phyloP scores from a whole-genome alignment of 1,140 invertebrate species.

The Cecropterus lyciades region DNA sequence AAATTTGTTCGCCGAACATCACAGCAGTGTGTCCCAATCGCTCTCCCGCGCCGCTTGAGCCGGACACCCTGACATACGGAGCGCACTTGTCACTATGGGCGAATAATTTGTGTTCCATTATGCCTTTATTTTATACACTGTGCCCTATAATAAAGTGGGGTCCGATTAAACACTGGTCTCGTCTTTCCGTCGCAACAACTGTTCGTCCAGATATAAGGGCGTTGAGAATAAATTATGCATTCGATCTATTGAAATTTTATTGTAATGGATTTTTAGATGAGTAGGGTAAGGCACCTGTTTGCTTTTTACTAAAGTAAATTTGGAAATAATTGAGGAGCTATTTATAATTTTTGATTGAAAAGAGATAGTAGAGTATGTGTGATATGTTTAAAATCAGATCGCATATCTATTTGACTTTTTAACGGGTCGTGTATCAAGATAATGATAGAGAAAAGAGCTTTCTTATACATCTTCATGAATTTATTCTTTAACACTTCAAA shows the following conservation, averaged over 20 bases:
- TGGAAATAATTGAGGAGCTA: constrained; percentile 10
- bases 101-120: constrained; percentile 82
- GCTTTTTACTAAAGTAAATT: constrained; percentile 35
- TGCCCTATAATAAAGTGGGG: constrained; percentile 70
- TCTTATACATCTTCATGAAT: too few relatives aligned
- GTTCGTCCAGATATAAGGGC: constrained; percentile 60
- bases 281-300: constrained; percentile 61
- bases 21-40: constrained; percentile 44
- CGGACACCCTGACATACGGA: constrained; percentile 78
- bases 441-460: too few relatives aligned
- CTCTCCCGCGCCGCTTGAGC: constrained; percentile 50
- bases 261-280: constrained; percentile 69
- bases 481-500: too few relatives aligned
- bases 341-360: not conserved
- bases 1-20: constrained; percentile 20
- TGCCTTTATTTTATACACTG: constrained; percentile 68
- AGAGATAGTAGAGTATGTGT: too few relatives aligned
- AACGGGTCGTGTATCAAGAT: too few relatives aligned
- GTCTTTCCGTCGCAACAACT: constrained; percentile 76
- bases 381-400: too few relatives aligned
- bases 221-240: constrained; percentile 72
- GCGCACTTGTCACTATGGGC: constrained; percentile 71
- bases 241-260: constrained; percentile 71
- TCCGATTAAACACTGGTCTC: constrained; percentile 73
- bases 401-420: too few relatives aligned